phyloP scores from a whole-genome alignment of 2,888 invertebrate species.

The Xestia c-nigrum region DNA sequence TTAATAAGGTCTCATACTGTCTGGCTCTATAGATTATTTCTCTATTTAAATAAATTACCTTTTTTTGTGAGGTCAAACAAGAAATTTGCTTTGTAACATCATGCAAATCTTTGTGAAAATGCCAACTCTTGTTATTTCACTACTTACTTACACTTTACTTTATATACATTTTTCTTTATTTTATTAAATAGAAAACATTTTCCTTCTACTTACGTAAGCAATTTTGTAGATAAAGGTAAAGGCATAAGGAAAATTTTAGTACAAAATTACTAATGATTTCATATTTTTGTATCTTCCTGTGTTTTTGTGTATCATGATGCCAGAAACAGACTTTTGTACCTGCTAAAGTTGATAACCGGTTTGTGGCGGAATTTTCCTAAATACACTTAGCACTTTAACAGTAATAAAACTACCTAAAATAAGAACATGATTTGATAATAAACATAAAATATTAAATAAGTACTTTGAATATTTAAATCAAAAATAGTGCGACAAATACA shows the following conservation, averaged over 20 bases:
- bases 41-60: conserved; percentile 7
- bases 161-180: no score
- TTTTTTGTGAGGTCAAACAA: background rate
- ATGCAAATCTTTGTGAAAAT: background rate
- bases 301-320: background rate
- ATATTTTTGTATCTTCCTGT: background rate
- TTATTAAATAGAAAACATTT: no score
- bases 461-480: background rate
- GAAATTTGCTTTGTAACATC: background rate
- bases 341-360: background rate
- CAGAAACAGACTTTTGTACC: background rate
- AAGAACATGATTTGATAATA: background rate
- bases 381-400: background rate
- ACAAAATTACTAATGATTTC: background rate
- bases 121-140: background rate
- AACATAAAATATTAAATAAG: background rate
- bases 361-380: conserved; percentile 1
- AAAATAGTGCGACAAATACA: background rate
- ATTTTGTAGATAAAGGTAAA: background rate
- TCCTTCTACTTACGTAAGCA: conserved; percentile 1
- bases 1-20: background rate
- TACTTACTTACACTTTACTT: no score
- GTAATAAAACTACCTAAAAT: conserved; percentile 17
- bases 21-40: background rate
- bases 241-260: background rate